Conservation (phyloP, 2,888 invertebrate genomes). For the Tethea ocularis region DNA sequence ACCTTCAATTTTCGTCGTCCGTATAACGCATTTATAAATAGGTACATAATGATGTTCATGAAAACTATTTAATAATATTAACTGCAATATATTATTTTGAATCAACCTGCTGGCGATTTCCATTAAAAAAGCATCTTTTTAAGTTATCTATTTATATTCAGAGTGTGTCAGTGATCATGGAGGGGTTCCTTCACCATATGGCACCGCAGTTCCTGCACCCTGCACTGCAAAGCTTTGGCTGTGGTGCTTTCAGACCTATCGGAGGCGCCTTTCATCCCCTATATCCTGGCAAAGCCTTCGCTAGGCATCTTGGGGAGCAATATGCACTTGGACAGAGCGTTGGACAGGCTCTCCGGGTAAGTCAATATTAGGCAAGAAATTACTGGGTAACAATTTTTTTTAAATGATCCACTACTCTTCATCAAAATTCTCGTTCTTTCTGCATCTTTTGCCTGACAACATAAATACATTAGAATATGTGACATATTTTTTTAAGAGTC, state of each 20-base stretch:
- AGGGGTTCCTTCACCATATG: conserved; percentile 81
- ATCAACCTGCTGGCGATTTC: not conserved
- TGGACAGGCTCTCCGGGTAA: conserved; percentile 76
- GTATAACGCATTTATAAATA: too few relatives aligned
- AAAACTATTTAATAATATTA: too few relatives aligned
- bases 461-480: too few relatives aligned
- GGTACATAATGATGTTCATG: too few relatives aligned
- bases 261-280: conserved; percentile 80
- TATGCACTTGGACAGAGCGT: conserved; percentile 79
- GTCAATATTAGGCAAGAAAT: conserved; percentile 9
- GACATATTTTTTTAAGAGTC: too few relatives aligned
- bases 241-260: conserved; percentile 79
- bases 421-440: too few relatives aligned
- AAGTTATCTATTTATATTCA: conserved; percentile 17
- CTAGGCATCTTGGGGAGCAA: conserved; percentile 77
- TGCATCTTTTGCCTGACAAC: too few relatives aligned
- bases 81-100: not conserved
- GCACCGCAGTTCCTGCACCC: conserved; percentile 81
- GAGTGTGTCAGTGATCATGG: conserved; percentile 59
- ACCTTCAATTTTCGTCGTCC: too few relatives aligned
- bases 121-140: not conserved
- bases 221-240: conserved; percentile 79
- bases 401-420: too few relatives aligned
- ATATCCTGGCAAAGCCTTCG: conserved; percentile 79
- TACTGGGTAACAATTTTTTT: too few relatives aligned